Percentiles rank a stretch among this genome's conserved stretches.
Evolutionary conservation across 2,888 invertebrate genomes (phyloP).

Genomic region (Acronicta psi): DNA sequence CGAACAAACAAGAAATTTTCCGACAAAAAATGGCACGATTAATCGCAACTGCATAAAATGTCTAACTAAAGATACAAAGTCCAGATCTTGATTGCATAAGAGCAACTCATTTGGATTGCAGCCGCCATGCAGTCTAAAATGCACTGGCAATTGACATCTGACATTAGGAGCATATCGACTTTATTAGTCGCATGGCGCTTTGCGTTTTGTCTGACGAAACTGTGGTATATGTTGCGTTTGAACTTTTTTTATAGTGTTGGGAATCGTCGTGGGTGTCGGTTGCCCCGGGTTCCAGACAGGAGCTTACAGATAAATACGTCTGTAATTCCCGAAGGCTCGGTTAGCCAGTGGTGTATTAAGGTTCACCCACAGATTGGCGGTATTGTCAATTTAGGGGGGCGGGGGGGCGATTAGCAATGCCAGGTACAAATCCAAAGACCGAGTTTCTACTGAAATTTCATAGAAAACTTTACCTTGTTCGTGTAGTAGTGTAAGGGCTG

Average conservation of each 20-base stretch:
- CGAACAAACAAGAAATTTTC: background rate
- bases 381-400: no score
- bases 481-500: no score
- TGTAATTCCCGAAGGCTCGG: no score
- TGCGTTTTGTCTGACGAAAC: slow-evolving; percentile 33
- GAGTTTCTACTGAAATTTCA: no score
- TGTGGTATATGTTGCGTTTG: slow-evolving; percentile 18
- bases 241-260: background rate
- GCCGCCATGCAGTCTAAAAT: slow-evolving; percentile 60
- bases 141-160: slow-evolving; percentile 55
- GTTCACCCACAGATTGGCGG: no score
- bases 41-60: slow-evolving; percentile 1
- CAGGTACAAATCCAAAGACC: no score
- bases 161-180: slow-evolving; percentile 21
- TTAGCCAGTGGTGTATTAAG: no score
- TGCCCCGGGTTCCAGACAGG: no score
- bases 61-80: slow-evolving; percentile 51
- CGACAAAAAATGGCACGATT: background rate
- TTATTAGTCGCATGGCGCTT: slow-evolving; percentile 15
- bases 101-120: slow-evolving; percentile 22
- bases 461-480: no score
- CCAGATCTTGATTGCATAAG: slow-evolving; percentile 46
- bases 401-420: no score
- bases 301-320: no score
- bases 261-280: no score